These are phyloP conservation scores for Thysanoteuthis rhombus DNA, from an alignment of 2,888 invertebrate genomes.

Conservation along the genomic window DNA sequence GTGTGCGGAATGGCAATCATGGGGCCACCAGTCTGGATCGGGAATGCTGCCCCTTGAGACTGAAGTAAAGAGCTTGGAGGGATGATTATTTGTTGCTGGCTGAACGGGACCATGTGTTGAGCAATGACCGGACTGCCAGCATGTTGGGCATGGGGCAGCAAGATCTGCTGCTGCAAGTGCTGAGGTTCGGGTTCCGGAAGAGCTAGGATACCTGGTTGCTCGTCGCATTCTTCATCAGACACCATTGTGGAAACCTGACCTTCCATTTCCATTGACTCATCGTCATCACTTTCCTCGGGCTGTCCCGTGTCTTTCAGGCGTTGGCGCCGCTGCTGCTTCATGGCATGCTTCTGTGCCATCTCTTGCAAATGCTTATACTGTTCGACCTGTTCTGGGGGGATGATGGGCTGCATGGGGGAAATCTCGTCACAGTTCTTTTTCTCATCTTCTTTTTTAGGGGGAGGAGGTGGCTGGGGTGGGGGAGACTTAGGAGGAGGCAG, in stretches of 20 bases:
- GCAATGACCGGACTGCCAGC: conserved; percentile 43
- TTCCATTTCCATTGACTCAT: conserved; percentile 37
- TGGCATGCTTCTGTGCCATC: conserved; percentile 82
- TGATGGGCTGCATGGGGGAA: conserved; percentile 48
- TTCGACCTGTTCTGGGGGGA: conserved; percentile 64
- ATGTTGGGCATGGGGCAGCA: conserved; percentile 46
- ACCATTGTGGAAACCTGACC: conserved; percentile 33
- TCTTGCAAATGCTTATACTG: conserved; percentile 70
- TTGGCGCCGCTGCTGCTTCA: conserved; percentile 77
- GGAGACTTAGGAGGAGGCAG: conserved; percentile 57
- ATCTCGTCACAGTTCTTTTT: conserved; percentile 47
- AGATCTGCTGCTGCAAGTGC: conserved; percentile 43
- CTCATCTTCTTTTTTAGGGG: conserved; percentile 52
- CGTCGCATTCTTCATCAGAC: conserved; percentile 33
- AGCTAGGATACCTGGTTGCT: conserved; percentile 40
- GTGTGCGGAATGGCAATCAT: conserved; percentile 52
- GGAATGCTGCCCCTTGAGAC: conserved; percentile 45
- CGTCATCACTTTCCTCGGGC: conserved; percentile 48
- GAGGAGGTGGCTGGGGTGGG: conserved; percentile 59
- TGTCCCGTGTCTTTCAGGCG: conserved; percentile 68
- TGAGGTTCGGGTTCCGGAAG: conserved; percentile 36
- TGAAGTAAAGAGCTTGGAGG: conserved; percentile 36
- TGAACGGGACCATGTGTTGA: conserved; percentile 36
- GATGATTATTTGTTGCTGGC: conserved; percentile 33
- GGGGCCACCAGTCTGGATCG: conserved; percentile 58